Conservation (phyloP, 1,140 invertebrate species). For the Paralvinella palmiformis region DNA sequence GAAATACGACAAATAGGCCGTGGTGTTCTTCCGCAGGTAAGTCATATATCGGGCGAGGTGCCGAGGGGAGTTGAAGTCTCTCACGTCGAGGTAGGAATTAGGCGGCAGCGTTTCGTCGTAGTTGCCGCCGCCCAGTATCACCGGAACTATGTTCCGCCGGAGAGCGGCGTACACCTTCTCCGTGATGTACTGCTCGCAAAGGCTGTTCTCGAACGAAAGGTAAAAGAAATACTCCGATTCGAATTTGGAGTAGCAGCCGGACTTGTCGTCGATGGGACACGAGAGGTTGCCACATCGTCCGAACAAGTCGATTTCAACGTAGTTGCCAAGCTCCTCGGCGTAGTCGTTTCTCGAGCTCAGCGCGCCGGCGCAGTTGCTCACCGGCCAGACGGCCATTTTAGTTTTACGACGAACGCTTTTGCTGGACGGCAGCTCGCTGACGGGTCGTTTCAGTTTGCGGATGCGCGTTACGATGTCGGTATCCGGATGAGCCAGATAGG, state of each 20-base stretch:
- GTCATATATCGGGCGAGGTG: slow-evolving; percentile 76
- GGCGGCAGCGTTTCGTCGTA: slow-evolving; percentile 44
- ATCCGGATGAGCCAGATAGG: no score
- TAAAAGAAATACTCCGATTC: neutral
- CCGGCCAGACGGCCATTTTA: neutral
- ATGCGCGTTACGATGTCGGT: no score
- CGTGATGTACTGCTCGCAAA: neutral
- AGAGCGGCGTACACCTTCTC: neutral
- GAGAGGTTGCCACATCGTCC: neutral
- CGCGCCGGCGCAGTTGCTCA: no score
- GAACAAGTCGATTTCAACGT: neutral
- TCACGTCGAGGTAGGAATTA: slow-evolving; percentile 84
- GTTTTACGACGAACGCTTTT: no score
- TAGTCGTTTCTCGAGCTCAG: neutral
- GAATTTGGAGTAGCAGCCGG: neutral
- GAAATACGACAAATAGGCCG: slow-evolving; percentile 49
- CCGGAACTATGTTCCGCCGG: neutral
- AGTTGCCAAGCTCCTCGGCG: neutral
- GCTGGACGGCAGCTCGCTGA: no score
- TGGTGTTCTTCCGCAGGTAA: slow-evolving; percentile 42
- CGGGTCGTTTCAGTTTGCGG: no score
- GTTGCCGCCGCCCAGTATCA: slow-evolving; percentile 22
- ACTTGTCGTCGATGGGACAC: neutral
- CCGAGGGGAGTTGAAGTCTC: slow-evolving; percentile 80
- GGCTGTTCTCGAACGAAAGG: neutral